phyloP scores from a whole-genome alignment of 92 coral and sea anemone species.

The Zoanthus sansibaricus region DNA sequence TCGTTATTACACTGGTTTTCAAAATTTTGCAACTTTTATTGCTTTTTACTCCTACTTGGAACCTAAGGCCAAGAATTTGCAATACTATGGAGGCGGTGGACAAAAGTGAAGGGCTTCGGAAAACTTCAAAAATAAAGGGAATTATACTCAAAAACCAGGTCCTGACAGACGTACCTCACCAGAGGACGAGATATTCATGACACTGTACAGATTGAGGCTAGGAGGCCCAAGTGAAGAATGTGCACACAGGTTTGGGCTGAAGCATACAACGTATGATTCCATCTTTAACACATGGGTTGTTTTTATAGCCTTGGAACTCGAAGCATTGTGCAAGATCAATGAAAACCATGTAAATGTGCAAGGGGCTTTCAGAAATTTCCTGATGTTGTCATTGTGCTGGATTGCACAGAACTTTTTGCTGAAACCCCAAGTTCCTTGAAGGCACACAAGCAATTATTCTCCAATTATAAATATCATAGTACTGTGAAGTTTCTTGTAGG shows the following conservation, averaged over 20 bases:
- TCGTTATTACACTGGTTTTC: neutral
- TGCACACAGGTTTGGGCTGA: slow-evolving; percentile 47
- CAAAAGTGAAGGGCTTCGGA: slow-evolving; percentile 36
- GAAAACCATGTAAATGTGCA: slow-evolving; percentile 35
- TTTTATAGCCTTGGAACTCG: slow-evolving; percentile 52
- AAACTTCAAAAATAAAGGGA: slow-evolving; percentile 49
- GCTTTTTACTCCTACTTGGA: slow-evolving; percentile 5
- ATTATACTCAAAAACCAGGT: slow-evolving; percentile 40
- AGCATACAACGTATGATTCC: slow-evolving; percentile 37
- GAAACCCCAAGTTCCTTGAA: slow-evolving; percentile 57
- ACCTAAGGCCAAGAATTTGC: slow-evolving; percentile 39
- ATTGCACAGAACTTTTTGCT: slow-evolving; percentile 45
- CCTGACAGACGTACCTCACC: slow-evolving; percentile 53
- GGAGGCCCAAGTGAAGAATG: slow-evolving; percentile 46
- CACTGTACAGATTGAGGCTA: slow-evolving; percentile 45
- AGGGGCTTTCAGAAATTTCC: slow-evolving; percentile 46
- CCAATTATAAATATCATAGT: slow-evolving; percentile 54
- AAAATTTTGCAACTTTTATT: slow-evolving; percentile 7
- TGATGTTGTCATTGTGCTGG: slow-evolving; percentile 52
- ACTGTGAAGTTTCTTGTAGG: slow-evolving; percentile 42
- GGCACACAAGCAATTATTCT: slow-evolving; percentile 30
- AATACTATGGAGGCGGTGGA: slow-evolving; percentile 50
- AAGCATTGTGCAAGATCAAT: slow-evolving; percentile 42
- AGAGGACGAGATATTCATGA: slow-evolving; percentile 49
- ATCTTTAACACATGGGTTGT: slow-evolving; percentile 48